Evolutionary conservation across 2,888 invertebrate genomes (phyloP).

Genomic region (Cephus sareptanus): DNA sequence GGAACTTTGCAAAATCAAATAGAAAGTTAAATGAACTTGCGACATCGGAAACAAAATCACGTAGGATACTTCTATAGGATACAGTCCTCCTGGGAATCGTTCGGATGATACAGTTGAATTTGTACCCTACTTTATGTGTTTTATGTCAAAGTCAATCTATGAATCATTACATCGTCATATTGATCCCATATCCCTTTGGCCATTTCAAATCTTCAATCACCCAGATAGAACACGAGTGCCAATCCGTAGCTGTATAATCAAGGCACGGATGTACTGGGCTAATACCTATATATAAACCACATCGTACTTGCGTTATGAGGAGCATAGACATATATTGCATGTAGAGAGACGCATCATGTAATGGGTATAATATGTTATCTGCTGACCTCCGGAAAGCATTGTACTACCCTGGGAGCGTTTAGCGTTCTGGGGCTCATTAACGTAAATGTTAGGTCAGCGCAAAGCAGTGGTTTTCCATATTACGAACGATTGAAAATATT

Average conservation of each 20-base stretch:
- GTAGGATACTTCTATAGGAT: not conserved
- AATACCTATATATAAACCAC: not conserved
- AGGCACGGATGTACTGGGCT: not conserved
- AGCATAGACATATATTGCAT: not conserved
- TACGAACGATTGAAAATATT: not conserved
- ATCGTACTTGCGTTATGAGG: not conserved
- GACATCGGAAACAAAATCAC: not conserved
- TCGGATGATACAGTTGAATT: not conserved
- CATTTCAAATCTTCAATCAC: not conserved
- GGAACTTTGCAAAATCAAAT: not conserved
- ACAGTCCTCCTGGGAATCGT: not conserved
- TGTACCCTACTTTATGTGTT: not conserved
- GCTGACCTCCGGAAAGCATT: slow-evolving; percentile 23
- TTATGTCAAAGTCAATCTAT: not conserved
- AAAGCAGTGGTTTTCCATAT: not conserved
- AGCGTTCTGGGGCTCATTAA: slow-evolving; percentile 6
- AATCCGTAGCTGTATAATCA: not conserved
- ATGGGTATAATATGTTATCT: slow-evolving; percentile 29
- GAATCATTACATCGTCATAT: not conserved
- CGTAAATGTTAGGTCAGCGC: not conserved
- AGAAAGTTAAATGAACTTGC: not conserved
- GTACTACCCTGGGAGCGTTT: slow-evolving; percentile 27
- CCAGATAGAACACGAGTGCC: not conserved
- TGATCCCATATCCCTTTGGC: not conserved
- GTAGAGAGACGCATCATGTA: slow-evolving; percentile 25